These are phyloP conservation scores for Anastatus disparis DNA, from an alignment of 1,140 invertebrate species.

Conservation along the genomic window DNA sequence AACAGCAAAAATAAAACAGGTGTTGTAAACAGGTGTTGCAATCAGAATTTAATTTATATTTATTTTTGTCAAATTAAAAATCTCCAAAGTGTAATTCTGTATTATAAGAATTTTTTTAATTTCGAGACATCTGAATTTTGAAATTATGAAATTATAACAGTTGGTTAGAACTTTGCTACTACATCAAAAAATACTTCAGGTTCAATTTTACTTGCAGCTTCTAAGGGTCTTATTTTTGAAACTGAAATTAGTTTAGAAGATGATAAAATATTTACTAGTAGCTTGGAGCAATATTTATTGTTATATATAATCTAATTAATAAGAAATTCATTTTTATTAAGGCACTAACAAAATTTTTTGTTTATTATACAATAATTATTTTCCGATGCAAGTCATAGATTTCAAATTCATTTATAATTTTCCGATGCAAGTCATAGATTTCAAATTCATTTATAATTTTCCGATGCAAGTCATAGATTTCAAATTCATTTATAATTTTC, in stretches of 20 bases:
- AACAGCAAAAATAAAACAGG: slow-evolving; percentile 74
- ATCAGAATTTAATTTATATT: too few species aligned
- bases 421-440: too few species aligned
- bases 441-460: slow-evolving; percentile 17
- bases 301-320: neutral
- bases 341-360: slow-evolving; percentile 27
- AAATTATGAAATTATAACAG: slow-evolving; percentile 88
- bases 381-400: neutral
- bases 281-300: slow-evolving; percentile 77
- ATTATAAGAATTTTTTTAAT: slow-evolving; percentile 24
- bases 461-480: slow-evolving; percentile 66
- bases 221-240: slow-evolving; percentile 91
- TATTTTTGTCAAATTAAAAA: too few species aligned
- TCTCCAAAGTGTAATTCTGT: too few species aligned
- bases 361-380: neutral
- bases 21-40: slow-evolving; percentile 44
- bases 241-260: slow-evolving; percentile 84
- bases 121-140: slow-evolving; percentile 72
- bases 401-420: too few species aligned
- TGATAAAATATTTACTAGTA: slow-evolving; percentile 81
- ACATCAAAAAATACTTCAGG: slow-evolving; percentile 77
- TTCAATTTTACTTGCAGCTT: slow-evolving; percentile 88
- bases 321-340: neutral
- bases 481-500: slow-evolving; percentile 79
- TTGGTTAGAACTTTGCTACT: slow-evolving; percentile 88